A percentile compares a stretch with the other conserved stretches of the same genome.
Evolutionary conservation across 1,140 invertebrate genomes (phyloP).

Genomic region (Paramacrobiotus metropolitanus): DNA sequence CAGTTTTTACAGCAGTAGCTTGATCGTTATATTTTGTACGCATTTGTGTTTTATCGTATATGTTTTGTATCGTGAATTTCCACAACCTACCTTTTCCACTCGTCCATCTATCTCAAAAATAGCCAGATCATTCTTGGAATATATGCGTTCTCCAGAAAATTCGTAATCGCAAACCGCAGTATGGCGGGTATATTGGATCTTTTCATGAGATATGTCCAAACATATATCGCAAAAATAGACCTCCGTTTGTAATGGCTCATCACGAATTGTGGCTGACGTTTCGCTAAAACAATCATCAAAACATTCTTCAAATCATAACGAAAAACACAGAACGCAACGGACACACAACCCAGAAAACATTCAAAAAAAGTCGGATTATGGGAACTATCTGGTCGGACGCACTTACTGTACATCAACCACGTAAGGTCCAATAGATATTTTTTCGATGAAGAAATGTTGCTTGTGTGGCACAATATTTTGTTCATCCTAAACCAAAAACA

Average conservation of each 20-base stretch:
- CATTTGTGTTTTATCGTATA: no score
- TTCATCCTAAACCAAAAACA: not conserved
- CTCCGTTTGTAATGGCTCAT: not conserved
- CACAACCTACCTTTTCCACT: not conserved
- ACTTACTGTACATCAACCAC: not conserved
- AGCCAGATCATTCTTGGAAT: not conserved
- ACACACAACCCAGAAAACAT: no score
- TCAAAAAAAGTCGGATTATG: no score
- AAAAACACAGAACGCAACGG: not conserved
- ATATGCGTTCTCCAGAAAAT: not conserved
- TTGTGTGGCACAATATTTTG: not conserved
- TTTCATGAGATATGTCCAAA: not conserved
- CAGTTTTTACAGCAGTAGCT: no score
- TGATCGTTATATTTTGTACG: no score
- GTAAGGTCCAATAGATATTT: not conserved
- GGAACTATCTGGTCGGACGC: not conserved
- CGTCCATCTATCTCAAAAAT: not conserved
- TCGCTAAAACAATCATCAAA: not conserved
- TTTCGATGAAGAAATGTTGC: not conserved
- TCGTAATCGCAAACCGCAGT: not conserved
- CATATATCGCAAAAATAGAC: constrained; percentile 1
- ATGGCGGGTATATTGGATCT: not conserved
- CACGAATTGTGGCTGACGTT: not conserved
- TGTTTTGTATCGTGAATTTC: not conserved
- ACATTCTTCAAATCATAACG: not conserved